These are phyloP conservation scores for Vanessa tameamea DNA, from an alignment of 1,140 invertebrate genomes.

Conservation along the genomic window DNA sequence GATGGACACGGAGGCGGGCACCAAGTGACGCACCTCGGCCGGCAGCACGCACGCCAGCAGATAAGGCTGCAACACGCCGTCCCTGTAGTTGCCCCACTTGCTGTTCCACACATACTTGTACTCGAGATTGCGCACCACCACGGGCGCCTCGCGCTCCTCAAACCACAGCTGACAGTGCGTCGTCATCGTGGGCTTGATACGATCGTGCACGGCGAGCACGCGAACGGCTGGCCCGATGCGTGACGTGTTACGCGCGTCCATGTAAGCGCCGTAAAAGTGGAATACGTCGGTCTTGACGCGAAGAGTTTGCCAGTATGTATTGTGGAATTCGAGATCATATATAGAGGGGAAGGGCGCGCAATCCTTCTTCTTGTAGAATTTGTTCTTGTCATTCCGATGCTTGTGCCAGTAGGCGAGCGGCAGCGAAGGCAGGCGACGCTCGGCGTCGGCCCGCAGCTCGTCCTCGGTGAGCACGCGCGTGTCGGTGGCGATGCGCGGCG, in stretches of 20 bases:
- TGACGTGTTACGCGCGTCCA: slow-evolving; percentile 89
- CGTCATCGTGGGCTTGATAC: slow-evolving; percentile 90
- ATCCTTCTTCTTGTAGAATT: slow-evolving; percentile 87
- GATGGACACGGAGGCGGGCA: slow-evolving; percentile 92
- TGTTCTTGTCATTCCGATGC: slow-evolving; percentile 86
- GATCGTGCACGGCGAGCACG: slow-evolving; percentile 94
- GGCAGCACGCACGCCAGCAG: slow-evolving; percentile 93
- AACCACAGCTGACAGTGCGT: slow-evolving; percentile 96
- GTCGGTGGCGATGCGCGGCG: slow-evolving; percentile 79
- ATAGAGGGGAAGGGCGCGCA: slow-evolving; percentile 92
- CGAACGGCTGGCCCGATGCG: slow-evolving; percentile 89
- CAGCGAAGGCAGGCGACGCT: slow-evolving; percentile 88
- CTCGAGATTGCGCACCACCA: slow-evolving; percentile 90
- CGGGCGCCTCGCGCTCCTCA: slow-evolving; percentile 89
- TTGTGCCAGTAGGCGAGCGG: slow-evolving; percentile 92
- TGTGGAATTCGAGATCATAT: slow-evolving; percentile 94
- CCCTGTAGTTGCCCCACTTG: slow-evolving; percentile 97
- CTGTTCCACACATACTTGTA: slow-evolving; percentile 97
- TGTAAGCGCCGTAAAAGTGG: slow-evolving; percentile 93
- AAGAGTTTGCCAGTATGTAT: slow-evolving; percentile 94
- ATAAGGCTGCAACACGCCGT: slow-evolving; percentile 95
- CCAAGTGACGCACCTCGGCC: slow-evolving; percentile 85
- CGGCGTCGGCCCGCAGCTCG: slow-evolving; percentile 88
- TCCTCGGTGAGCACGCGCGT: slow-evolving; percentile 87
- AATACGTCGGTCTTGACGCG: slow-evolving; percentile 91